Conservation (phyloP, 2,797 vertebrate genomes). For the Geotrypetes seraphini region DNA sequence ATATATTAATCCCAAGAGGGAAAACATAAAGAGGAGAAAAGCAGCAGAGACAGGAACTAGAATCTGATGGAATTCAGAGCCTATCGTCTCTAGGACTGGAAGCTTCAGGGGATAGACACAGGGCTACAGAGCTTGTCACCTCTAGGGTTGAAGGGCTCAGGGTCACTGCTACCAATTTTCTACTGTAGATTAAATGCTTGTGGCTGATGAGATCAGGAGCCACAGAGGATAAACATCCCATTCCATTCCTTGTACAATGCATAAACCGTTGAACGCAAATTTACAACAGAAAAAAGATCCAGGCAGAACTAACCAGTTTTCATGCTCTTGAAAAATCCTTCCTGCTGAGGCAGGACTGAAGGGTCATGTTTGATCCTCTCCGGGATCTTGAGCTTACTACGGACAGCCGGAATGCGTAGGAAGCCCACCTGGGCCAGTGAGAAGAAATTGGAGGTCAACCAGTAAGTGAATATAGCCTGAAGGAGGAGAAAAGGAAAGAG, state of each 20-base stretch:
- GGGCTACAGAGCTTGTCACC: too few species aligned
- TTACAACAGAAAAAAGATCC: too few species aligned
- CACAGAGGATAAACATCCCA: too few species aligned
- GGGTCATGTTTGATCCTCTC: conserved; percentile 50
- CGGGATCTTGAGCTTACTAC: conserved; percentile 57
- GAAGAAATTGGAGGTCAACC: conserved; percentile 80
- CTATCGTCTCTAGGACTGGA: background rate
- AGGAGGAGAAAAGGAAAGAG: background rate
- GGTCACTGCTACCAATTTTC: too few species aligned
- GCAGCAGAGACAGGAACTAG: background rate
- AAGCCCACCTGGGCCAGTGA: conserved; percentile 68
- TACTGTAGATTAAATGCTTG: too few species aligned
- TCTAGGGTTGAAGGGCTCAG: too few species aligned
- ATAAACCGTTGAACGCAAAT: too few species aligned
- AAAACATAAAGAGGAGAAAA: background rate
- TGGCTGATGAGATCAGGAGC: too few species aligned
- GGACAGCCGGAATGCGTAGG: conserved; percentile 60
- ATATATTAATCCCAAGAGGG: too few species aligned
- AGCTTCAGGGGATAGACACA: too few species aligned
- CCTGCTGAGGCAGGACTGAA: conserved; percentile 35
- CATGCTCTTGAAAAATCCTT: conserved; percentile 61
- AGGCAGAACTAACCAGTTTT: conserved; percentile 63
- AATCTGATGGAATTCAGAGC: background rate
- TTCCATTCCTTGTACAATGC: too few species aligned
- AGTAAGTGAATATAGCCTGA: conserved; percentile 81